These are phyloP conservation scores for Bettongia penicillata DNA, from an alignment of 2,113 vertebrate species.

Conservation along the genomic window DNA sequence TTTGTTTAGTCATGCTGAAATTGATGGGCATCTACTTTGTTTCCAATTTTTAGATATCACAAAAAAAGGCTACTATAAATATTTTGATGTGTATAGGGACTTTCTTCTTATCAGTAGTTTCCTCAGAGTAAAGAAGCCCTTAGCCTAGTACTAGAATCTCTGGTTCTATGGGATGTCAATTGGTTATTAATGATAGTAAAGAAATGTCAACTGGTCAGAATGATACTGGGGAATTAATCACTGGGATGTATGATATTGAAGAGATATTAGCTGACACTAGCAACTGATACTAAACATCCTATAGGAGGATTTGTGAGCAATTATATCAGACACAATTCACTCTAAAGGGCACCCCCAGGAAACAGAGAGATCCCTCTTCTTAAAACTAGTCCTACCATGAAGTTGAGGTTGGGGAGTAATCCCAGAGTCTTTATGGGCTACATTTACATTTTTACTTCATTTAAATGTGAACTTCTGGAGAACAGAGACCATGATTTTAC, in stretches of 20 bases:
- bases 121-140: neutral
- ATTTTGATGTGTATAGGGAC: no score
- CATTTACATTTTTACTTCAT: no score
- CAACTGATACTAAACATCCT: neutral
- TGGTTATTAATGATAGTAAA: neutral
- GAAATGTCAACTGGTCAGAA: neutral
- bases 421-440: no score
- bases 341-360: neutral
- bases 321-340: neutral
- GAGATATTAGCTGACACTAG: neutral
- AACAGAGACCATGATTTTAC: neutral
- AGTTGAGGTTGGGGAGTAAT: no score
- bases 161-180: neutral
- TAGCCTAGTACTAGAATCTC: neutral
- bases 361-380: neutral
- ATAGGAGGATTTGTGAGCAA: neutral
- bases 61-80: neutral
- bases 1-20: neutral
- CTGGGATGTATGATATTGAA: neutral
- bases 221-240: neutral
- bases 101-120: neutral
- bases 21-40: neutral
- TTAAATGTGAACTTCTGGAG: neutral
- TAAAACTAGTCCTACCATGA: neutral
- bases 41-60: neutral